Base-by-base conservation (phyloP, 2,888 invertebrate species). In the Arctia plantaginis region DNA sequence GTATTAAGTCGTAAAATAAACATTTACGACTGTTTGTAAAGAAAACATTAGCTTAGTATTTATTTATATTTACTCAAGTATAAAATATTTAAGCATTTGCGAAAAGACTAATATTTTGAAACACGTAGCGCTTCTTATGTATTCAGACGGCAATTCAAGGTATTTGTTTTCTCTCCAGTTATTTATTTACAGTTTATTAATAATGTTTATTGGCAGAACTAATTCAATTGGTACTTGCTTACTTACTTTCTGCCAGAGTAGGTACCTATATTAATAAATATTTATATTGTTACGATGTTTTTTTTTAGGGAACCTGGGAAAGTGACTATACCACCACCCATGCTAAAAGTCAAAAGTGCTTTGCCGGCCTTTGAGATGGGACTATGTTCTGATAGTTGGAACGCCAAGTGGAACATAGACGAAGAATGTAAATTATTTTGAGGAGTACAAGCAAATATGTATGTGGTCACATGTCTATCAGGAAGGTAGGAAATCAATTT, bases 11-110 rank as follows among this genome's bases (percentile, higher is more conserved):
- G 77, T 79, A 79, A 77, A 78, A 77, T 82, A 72, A 76, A 83
- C 73, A 77, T 82, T 83, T 80, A 84, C 74, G 84, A 76, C 72
- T 77, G 71, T 80, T 83, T 77, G 77, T 76, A 76, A 82, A 83
- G 79, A 75, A 77, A 82, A 83, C 76, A 70, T 76, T 73, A 68
- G 70, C 69, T 79, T 69, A 73, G 75, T 74, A 72, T 78, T 77
- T 72, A 83, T 75, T 70, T 74, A 70, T 69, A 66, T 69, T 66
- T 69, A 41, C 77, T 73, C 66, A 65, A 77, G 73, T 69, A 78
- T 76, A 55, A 74, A 74, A 77, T 75, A 73, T 39, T 47, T 64
- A 1, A 33, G 65, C 23, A 18, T 44, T 71, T 65, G 64, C n/a
- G 47, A 51, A 33, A 47, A 35, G 18, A 35, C 47, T 33, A 27